Conservation (phyloP, 2,797 vertebrate species). For the Rachycentron canadum region DNA sequence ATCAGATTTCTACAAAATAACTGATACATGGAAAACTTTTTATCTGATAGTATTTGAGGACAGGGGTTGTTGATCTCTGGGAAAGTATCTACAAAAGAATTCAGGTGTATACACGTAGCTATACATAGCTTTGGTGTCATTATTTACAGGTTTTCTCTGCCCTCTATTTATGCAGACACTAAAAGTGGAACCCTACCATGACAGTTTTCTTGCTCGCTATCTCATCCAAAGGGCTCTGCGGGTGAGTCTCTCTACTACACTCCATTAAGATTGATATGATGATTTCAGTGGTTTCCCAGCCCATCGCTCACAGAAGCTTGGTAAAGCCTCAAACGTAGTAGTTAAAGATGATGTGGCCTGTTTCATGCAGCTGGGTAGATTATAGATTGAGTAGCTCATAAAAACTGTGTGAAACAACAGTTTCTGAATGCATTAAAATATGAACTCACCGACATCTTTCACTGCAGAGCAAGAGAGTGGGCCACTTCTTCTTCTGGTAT, state of each 20-base stretch:
- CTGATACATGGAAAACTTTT: no score
- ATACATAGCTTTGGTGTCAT: no score
- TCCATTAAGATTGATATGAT: neutral
- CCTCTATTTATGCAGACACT: conserved; percentile 77
- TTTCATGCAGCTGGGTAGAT: no score
- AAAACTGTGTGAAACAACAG: no score
- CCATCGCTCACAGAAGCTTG: no score
- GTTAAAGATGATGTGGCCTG: no score
- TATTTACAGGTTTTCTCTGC: neutral
- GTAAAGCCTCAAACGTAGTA: no score
- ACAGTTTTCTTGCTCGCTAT: conserved; percentile 85
- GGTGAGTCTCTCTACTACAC: conserved; percentile 72
- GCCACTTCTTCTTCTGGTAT: conserved; percentile 90
- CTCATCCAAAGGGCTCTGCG: conserved; percentile 84
- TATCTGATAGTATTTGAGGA: no score
- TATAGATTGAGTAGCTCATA: no score
- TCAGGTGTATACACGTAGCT: no score
- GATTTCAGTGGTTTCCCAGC: neutral
- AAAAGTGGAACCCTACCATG: conserved; percentile 88
- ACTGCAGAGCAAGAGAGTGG: conserved; percentile 86
- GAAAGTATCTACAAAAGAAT: neutral
- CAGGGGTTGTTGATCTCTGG: no score
- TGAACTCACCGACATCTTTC: neutral
- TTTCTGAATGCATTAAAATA: neutral
- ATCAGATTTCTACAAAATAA: no score